Evolutionary conservation across 2,888 invertebrate species (phyloP).

Genomic region (Pilophorus perplexus): DNA sequence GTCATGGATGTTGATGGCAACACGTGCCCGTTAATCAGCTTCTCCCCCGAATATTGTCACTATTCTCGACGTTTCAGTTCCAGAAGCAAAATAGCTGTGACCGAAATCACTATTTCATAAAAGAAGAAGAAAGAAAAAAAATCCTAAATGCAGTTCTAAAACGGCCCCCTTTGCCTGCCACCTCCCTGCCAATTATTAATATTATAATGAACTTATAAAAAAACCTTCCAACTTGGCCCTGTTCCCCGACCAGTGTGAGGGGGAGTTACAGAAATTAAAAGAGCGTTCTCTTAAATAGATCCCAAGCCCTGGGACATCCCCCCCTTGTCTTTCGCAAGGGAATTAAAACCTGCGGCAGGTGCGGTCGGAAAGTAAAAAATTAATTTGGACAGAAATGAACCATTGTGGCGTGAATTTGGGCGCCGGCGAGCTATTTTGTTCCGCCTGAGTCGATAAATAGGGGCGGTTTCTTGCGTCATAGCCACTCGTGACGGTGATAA

Average conservation of each 20-base stretch:
- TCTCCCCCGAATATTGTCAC: neutral
- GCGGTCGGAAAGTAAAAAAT: constrained; percentile 17
- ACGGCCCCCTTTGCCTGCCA: neutral
- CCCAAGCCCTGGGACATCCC: neutral
- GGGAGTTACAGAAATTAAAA: constrained; percentile 23
- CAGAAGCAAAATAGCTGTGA: constrained; percentile 28
- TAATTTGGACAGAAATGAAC: constrained; percentile 25
- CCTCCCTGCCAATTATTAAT: constrained; percentile 32
- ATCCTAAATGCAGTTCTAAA: constrained; percentile 26
- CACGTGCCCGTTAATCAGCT: constrained; percentile 11
- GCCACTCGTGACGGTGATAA: too few species aligned
- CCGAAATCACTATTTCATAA: constrained; percentile 26
- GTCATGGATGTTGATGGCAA: constrained; percentile 11
- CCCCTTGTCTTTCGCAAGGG: neutral
- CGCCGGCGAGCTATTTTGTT: too few species aligned
- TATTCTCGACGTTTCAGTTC: constrained; percentile 24
- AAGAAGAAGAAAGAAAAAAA: constrained; percentile 6
- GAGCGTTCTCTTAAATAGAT: constrained; percentile 6
- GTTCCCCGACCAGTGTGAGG: constrained; percentile 3
- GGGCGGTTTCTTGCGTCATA: too few species aligned
- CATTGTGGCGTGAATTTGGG: constrained; percentile 25
- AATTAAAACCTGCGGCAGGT: constrained; percentile 26
- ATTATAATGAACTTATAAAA: constrained; percentile 31
- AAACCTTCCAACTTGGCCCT: constrained; percentile 3
- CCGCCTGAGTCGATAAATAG: too few species aligned